Base-by-base conservation (phyloP, 2,888 invertebrate species). In the Pollenia angustigena region DNA sequence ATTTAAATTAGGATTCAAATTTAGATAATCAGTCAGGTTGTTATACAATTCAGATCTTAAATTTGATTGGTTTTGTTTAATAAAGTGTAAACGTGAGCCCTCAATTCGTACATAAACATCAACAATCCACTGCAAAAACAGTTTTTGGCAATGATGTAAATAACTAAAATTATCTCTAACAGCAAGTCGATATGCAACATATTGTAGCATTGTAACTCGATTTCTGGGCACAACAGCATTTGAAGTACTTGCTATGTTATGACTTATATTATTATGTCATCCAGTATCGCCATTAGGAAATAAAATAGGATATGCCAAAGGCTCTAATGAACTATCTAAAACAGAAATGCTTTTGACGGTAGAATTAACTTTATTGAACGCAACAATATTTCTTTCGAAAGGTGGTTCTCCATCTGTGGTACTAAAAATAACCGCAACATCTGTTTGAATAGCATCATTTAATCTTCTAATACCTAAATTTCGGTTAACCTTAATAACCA, bases 381-480 rank as follows among this genome's bases (percentile, higher is more conserved):
- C 50, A 79, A 87, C 68, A 62, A 85, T 82, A 54, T 83, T 88
- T 80, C 85, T 54, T 74, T 80, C 69, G 50, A 85, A 80, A 4
- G 68, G 81, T 58, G 81, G 81, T 58, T 60, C 87, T 14, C 79
- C 82, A 82, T 86, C 85, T 6, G 40, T 42, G 16, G 60, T 85
- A 23, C 58, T 75, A 60, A 87, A 87, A 76, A 87, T 86, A 18
- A 62, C 87, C 14, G 76, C 81, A 52, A 86, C 87, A 81, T 85
- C 85, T 44, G 87, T 86, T 81, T 74, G 69, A 50, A 87, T 50
- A 14, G 88, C 86, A 83, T 87, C 83, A 83, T 88, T 88, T 18
- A 18, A 87, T 89, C 94, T 97, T 56, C 84, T 12, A 7, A 79
- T 54, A 54, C 80, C 72, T 48, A 48, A 54, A 72, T 84, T 54